A percentile compares a stretch with the other conserved stretches of the same genome.
These are phyloP conservation scores for Hirtodrosophila trivittata DNA, from an alignment of 2,888 invertebrate genomes.

Conservation along the genomic window DNA sequence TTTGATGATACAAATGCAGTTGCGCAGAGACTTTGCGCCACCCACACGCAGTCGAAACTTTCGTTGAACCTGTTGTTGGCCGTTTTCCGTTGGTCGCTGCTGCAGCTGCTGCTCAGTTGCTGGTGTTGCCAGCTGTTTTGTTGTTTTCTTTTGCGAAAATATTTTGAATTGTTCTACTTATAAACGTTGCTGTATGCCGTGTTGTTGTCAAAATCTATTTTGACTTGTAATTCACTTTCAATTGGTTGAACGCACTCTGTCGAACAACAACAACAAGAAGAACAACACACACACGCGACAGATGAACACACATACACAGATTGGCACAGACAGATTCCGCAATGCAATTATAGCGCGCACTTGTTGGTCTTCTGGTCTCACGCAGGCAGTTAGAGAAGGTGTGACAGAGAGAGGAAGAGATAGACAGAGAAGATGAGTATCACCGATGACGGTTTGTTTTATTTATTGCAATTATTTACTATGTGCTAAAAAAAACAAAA, in stretches of 20 bases:
- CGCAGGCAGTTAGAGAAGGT: too few species aligned
- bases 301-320: slow-evolving; percentile 3
- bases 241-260: slow-evolving; percentile 59
- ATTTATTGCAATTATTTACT: slow-evolving; percentile 13
- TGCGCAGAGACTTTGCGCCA: slow-evolving; percentile 38
- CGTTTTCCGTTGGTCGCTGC: slow-evolving; percentile 2
- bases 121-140: slow-evolving; percentile 57
- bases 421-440: slow-evolving; percentile 6
- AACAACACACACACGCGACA: slow-evolving; percentile 6
- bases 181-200: slow-evolving; percentile 1
- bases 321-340: slow-evolving; percentile 26
- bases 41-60: slow-evolving; percentile 21
- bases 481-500: slow-evolving; percentile 10
- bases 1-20: slow-evolving; percentile 31
- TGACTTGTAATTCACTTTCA: slow-evolving; percentile 66
- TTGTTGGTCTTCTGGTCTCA: slow-evolving; percentile 54
- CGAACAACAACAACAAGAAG: slow-evolving; percentile 18
- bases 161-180: slow-evolving; percentile 68
- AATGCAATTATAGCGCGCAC: slow-evolving; percentile 49
- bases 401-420: too few species aligned
- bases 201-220: slow-evolving; percentile 56
- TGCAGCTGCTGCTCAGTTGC: slow-evolving; percentile 11
- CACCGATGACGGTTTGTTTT: background rate
- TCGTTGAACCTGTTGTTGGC: slow-evolving; percentile 43
- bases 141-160: slow-evolving; percentile 61